Conservation (phyloP, 2,888 invertebrate genomes). For the Neoascia interrupta region DNA sequence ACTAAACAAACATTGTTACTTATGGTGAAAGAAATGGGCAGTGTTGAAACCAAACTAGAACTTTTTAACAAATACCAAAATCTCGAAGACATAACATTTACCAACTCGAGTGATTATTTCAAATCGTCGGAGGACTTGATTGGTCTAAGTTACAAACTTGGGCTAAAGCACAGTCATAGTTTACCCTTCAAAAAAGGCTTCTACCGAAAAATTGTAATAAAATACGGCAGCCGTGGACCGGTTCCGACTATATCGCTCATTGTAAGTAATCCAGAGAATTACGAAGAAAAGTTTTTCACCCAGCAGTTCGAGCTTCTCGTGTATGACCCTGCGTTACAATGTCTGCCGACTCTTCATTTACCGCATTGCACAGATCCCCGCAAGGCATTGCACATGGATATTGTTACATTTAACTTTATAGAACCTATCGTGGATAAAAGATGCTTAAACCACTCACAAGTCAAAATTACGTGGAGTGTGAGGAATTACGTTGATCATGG, state of each 20-base stretch:
- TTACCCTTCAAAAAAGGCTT: slow-evolving; percentile 70
- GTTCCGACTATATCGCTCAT: slow-evolving; percentile 69
- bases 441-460: slow-evolving; percentile 52
- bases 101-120: slow-evolving; percentile 6
- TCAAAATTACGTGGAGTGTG: slow-evolving; percentile 65
- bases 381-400: slow-evolving; percentile 69
- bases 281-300: slow-evolving; percentile 39
- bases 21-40: slow-evolving; percentile 51
- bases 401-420: slow-evolving; percentile 70
- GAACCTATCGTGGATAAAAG: slow-evolving; percentile 62
- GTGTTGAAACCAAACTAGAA: slow-evolving; percentile 48
- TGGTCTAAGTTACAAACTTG: slow-evolving; percentile 23
- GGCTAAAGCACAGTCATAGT: slow-evolving; percentile 58
- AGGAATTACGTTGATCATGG: slow-evolving; percentile 66
- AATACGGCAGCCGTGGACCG: slow-evolving; percentile 43
- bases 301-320: slow-evolving; percentile 16
- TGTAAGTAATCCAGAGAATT: slow-evolving; percentile 48
- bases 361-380: slow-evolving; percentile 67
- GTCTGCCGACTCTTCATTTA: slow-evolving; percentile 60
- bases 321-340: slow-evolving; percentile 18
- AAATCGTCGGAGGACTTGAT: slow-evolving; percentile 45
- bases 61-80: slow-evolving; percentile 60
- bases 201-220: slow-evolving; percentile 57
- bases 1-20: slow-evolving; percentile 57
- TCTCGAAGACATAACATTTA: slow-evolving; percentile 65